These are phyloP conservation scores for Poecilia velifera DNA, from an alignment of 2,797 vertebrate genomes.

Conservation along the genomic window DNA sequence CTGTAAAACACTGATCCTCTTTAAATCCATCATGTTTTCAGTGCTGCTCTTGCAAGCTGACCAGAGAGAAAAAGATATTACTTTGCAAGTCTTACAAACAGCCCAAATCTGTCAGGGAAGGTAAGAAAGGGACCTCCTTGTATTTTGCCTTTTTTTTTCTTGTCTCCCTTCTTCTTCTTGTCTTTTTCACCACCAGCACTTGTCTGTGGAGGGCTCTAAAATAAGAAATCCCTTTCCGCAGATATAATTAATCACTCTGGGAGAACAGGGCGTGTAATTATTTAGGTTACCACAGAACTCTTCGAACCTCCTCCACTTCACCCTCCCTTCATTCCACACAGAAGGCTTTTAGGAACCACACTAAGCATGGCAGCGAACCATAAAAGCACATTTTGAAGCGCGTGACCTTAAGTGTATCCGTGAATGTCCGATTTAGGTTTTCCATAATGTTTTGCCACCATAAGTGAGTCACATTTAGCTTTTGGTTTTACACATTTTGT, in stretches of 20 bases:
- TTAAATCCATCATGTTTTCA: constrained; percentile 61
- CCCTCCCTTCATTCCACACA: constrained; percentile 30
- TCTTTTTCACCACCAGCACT: constrained; percentile 66
- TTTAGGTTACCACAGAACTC: constrained; percentile 84
- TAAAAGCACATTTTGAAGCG: constrained; percentile 18
- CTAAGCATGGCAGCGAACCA: constrained; percentile 19
- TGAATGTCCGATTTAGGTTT: background rate
- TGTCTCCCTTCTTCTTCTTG: constrained; percentile 21
- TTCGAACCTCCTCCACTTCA: constrained; percentile 52
- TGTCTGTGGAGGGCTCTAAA: constrained; percentile 82
- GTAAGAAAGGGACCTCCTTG: constrained; percentile 79
- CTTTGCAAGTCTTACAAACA: constrained; percentile 69
- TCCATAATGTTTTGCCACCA: too few species aligned
- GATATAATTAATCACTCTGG: constrained; percentile 89
- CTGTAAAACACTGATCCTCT: constrained; percentile 65
- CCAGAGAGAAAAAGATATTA: constrained; percentile 66
- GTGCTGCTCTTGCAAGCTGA: constrained; percentile 52
- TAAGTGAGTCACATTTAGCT: background rate
- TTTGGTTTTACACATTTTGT: background rate
- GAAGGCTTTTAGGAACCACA: constrained; percentile 34
- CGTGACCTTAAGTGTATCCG: background rate
- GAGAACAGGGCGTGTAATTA: constrained; percentile 85
- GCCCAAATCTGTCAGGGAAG: constrained; percentile 82
- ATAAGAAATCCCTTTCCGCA: constrained; percentile 83
- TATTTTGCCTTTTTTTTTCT: constrained; percentile 60